These are phyloP conservation scores for Helleia helle DNA, from an alignment of 2,888 invertebrate species.

Conservation along the genomic window DNA sequence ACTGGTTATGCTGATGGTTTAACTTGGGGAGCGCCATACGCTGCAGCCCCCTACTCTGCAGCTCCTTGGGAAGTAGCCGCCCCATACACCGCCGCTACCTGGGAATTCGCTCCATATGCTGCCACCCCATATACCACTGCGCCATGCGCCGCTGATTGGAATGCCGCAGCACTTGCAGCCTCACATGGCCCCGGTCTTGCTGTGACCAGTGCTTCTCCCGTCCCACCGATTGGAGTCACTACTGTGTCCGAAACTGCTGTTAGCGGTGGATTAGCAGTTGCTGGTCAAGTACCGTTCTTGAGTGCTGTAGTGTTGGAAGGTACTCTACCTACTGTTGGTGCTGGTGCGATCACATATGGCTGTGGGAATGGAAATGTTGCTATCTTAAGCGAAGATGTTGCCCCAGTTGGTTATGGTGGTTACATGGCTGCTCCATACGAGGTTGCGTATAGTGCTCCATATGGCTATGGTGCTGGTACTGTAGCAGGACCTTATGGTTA, in stretches of 20 bases:
- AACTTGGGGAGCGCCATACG: neutral
- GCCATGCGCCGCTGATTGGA: conserved; percentile 3
- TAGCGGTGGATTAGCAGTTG: conserved; percentile 30
- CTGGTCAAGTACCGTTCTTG: conserved; percentile 33
- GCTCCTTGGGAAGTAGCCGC: neutral
- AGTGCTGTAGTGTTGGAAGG: conserved; percentile 33
- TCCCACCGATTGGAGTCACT: conserved; percentile 31
- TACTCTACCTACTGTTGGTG: conserved; percentile 27
- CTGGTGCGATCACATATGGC: conserved; percentile 25
- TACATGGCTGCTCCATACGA: neutral
- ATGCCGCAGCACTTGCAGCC: conserved; percentile 12
- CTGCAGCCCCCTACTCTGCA: neutral
- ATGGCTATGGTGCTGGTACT: neutral
- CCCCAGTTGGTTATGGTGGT: neutral
- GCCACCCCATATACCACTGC: neutral
- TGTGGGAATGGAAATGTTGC: conserved; percentile 25
- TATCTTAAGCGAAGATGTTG: conserved; percentile 18
- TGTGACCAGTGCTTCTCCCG: conserved; percentile 30
- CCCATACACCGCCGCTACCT: neutral
- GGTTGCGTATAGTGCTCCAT: neutral
- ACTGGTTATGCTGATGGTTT: neutral
- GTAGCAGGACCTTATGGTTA: neutral
- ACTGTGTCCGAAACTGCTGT: conserved; percentile 32
- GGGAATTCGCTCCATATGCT: neutral
- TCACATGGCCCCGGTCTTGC: conserved; percentile 19